phyloP scores from a whole-genome alignment of 2,113 vertebrate species.

The Tragelaphus strepsiceros region DNA sequence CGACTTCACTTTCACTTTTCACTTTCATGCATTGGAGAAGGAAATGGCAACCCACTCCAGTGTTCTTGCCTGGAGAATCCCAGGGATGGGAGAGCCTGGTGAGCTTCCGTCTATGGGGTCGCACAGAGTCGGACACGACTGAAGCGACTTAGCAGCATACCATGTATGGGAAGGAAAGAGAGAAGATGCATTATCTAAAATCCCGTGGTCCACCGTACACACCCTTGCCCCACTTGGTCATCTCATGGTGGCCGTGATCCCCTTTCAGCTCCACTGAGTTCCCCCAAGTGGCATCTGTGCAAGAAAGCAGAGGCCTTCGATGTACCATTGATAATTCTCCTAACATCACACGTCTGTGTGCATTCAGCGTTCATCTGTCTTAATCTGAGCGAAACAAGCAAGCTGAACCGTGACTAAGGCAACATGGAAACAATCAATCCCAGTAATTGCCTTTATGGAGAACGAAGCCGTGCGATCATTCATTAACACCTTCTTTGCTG shows the following conservation, averaged over 20 bases:
- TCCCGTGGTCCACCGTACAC: not conserved
- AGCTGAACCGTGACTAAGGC: conserved; percentile 49
- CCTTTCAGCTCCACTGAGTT: not conserved
- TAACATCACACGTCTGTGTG: not conserved
- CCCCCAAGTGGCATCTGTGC: not conserved
- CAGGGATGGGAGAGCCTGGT: too few species aligned
- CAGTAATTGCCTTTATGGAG: conserved; percentile 45
- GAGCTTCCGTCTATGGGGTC: too few species aligned
- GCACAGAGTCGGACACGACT: too few species aligned
- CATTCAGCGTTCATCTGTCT: not conserved
- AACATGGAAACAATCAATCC: conserved; percentile 40
- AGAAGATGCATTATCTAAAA: not conserved
- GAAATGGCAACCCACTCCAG: too few species aligned
- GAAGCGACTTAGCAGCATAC: too few species aligned
- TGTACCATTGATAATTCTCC: not conserved
- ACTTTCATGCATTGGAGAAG: too few species aligned
- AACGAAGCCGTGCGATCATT: not conserved
- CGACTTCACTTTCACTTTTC: too few species aligned
- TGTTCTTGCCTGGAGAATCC: too few species aligned
- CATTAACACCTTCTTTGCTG: conserved; percentile 41
- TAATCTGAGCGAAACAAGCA: not conserved
- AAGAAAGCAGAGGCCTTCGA: not conserved
- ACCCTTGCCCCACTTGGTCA: not conserved
- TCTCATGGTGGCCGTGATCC: not conserved
- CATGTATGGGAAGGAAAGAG: rapidly evolving